Evolutionary conservation across 2,797 vertebrate species (phyloP), one percentile per base, ranked within the genome.

Genomic region (Crax fasciolata): DNA sequence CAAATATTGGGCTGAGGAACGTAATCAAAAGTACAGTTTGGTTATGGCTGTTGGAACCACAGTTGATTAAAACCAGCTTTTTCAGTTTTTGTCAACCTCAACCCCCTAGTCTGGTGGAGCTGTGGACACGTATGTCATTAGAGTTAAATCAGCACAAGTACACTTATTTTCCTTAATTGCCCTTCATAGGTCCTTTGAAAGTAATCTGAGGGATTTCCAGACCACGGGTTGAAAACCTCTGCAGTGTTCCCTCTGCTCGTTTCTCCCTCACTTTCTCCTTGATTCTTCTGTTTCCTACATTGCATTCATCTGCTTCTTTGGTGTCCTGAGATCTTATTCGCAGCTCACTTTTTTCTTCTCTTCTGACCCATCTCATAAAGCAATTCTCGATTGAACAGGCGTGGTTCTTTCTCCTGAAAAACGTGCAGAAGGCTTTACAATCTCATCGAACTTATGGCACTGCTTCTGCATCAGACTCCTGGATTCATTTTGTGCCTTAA

Each of bases 1-100:
- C 84, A 95, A 73, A 76, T 89, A 84, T 94, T 90, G 82, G 94
- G 30, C 77, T 88, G 74, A 92, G 68, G 57, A 90, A 49, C 32
- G 61, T 27, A 74, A 43, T 21, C 1, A 30, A 76, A 93, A 82
- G 17, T 82, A 79, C 15, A 3, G 49, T 38, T 89, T 48, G 76
- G 38, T 49, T 79, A 43, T 17, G 59, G 15, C 28, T 74, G 41
- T 73, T 90, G 49, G 17, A 87, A 85, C 70, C 16, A n/a, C 24
- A n/a, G 9, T 62, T 78, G 18, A 16, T 14, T 82, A 84, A 55
- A 89, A 3, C 0, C 17, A 51, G 9, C 3, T 38, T 79, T 81
- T 82, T 63, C n/a, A 44, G 13, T 4, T 84, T 84, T 84, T 80
- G 35, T 12, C 18, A 16, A 0, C 43, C 68, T 85, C 51, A n/a